Conservation (phyloP, 1,140 invertebrate genomes). For the Polypedilum vanderplanki region DNA sequence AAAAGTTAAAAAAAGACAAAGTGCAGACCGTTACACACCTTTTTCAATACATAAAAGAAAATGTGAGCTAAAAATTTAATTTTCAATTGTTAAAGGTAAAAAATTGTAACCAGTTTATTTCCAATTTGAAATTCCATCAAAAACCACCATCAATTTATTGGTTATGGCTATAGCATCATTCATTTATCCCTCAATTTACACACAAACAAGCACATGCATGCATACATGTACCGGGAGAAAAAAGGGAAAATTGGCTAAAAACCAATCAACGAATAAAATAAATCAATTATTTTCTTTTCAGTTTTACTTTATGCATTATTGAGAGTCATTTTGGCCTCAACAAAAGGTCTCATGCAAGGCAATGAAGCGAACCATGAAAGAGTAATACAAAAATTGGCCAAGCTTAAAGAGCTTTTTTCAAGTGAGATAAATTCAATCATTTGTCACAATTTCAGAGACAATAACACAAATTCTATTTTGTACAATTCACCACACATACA, state of each 20-base stretch:
- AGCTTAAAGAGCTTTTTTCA: neutral
- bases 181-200: neutral
- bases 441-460: neutral
- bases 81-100: too few species aligned
- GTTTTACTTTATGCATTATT: neutral
- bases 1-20: too few species aligned
- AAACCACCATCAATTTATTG: too few species aligned
- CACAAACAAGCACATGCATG: neutral
- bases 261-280: conserved; percentile 8
- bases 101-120: too few species aligned
- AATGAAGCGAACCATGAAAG: neutral
- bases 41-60: too few species aligned
- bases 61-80: too few species aligned
- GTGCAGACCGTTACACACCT: too few species aligned
- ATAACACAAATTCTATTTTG: neutral
- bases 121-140: too few species aligned
- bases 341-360: neutral
- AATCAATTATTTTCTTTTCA: neutral
- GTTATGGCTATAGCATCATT: too few species aligned
- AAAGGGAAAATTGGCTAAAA: conserved; percentile 2
- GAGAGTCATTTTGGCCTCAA: neutral
- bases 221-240: neutral
- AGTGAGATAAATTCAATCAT: neutral
- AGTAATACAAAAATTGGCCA: neutral
- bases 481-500: neutral